Evolutionary conservation across 1,140 invertebrate genomes (phyloP), one percentile per base, ranked within the genome.

Genomic region (Brachionus rotundiformis): DNA sequence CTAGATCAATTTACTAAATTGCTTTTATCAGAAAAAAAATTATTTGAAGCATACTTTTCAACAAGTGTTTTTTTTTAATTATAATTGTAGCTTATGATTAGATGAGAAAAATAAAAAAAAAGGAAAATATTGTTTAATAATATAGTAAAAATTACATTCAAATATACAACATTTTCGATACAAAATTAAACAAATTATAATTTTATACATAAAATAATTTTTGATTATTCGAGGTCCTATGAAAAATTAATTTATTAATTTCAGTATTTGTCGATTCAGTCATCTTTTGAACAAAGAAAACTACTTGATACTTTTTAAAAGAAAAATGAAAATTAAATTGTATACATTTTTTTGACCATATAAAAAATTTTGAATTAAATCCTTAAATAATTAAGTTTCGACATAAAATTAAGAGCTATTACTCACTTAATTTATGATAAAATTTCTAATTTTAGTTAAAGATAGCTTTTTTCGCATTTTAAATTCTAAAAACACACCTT

Each of bases 371-470:
- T 54, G 23, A 54, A 54, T 54, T 23, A 10, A 16, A 54, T 54
- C 47, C 23, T 54, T 3, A 19, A 54, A 54, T 54, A 25, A 2
- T 54, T 1, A 23, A 54, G 6, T 19, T 25, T 54, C 5, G 47
- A 54, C 19, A 54, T 19, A 54, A 49, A 49, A 25, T 49, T 49
- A 7, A 49, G 8, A 23, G 19, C 47, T 10, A 54, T 54, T 19
- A 23, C 19, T 54, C 47, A 19, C 47, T 54, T 54, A 54, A 54
- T 54, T 54, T 54, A 54, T 54, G 47, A 54, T 54, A 19, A 54
- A 54, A 54, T 19, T 54, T 54, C 47, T 54, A 54, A 54, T 54
- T 54, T 54, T 54, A 54, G n/a, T 54, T 54, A 54, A 54, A 54
- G 47, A 54, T 54, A 54, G 47, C 13, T 54, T 54, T 54, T 54